Evolutionary conservation across 2,797 vertebrate genomes (phyloP), one percentile per base, ranked within the genome.

Genomic region (Eurystomus glaucurus): DNA sequence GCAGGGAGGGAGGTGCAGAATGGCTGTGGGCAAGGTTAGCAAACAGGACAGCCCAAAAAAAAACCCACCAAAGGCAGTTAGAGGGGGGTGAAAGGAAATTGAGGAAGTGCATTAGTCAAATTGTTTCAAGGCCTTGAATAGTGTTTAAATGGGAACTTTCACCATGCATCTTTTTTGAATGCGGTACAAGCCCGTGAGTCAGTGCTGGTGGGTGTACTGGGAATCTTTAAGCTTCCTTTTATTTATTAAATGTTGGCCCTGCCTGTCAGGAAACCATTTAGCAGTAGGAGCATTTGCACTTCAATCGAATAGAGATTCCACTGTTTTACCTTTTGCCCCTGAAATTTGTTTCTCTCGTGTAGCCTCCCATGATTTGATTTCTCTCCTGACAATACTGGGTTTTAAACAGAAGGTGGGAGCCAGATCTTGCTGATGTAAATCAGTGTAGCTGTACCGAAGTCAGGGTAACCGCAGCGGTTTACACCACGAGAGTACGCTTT

Each of bases 171-270:
- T 20, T 43, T 83, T 94, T 21, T 94, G 91, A 97, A 97, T 95
- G 91, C 65, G 1, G 33, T 81, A 29, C 71, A 51, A 91, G 85
- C 88, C 85, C 2, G 0, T 95, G 96, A 97, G 92, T 96, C 93
- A 96, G 91, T 90, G 58, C 28, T 81, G 76, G 88, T 97, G 95
- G 94, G 91, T 72, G 85, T 93, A 87, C 91, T 92, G 93, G 96
- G 92, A 96, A 88, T 88, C 97, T 93, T 85, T 82, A 45, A 77
- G 86, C 82, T 93, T 96, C 94, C 95, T 94, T 90, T 92, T 97
- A 96, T 97, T 97, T 96, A 95, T 95, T 94, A 96, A 94, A 91
- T 87, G 92, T 97, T 93, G 90, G 83, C 85, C 91, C 81, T 96
- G 93, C 85, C 93, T 96, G 92, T 95, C 94, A 94, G 90, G 76